Conservation (phyloP, 2,797 vertebrate species). For the Mallotus villosus region DNA sequence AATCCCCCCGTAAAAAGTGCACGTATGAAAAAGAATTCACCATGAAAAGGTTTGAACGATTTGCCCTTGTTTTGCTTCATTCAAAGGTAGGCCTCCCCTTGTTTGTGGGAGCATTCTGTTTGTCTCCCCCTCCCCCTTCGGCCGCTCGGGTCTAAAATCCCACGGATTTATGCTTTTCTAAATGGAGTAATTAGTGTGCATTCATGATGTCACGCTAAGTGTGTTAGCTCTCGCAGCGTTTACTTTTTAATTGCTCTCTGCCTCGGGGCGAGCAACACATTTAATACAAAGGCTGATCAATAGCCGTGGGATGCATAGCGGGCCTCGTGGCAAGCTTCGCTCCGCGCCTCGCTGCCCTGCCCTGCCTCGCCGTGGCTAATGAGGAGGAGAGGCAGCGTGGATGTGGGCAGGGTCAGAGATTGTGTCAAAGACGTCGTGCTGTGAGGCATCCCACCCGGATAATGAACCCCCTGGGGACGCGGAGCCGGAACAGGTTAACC, state of each 20-base stretch:
- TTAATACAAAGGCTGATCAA: slow-evolving; percentile 63
- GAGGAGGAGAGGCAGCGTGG: slow-evolving; percentile 58
- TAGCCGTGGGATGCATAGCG: slow-evolving; percentile 35
- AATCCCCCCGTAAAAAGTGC: neutral
- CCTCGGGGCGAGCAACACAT: slow-evolving; percentile 64
- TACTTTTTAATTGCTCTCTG: slow-evolving; percentile 71
- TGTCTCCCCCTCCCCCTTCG: neutral
- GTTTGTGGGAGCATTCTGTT: neutral
- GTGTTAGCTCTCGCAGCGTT: slow-evolving; percentile 56
- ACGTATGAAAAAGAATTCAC: no score
- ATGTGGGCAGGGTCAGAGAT: slow-evolving; percentile 55
- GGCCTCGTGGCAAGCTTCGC: slow-evolving; percentile 20
- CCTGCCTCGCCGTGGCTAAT: slow-evolving; percentile 68
- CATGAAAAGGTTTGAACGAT: no score
- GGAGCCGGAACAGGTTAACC: slow-evolving; percentile 58
- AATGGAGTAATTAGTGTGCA: slow-evolving; percentile 67
- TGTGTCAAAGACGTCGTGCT: slow-evolving; percentile 50
- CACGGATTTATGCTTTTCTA: slow-evolving; percentile 14
- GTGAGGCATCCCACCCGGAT: slow-evolving; percentile 53
- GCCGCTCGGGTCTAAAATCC: neutral
- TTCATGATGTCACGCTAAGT: slow-evolving; percentile 61
- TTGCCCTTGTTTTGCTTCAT: no score
- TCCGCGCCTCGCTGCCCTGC: slow-evolving; percentile 16
- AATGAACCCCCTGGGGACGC: slow-evolving; percentile 73
- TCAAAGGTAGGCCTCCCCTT: neutral